Evolutionary conservation across 53 echinoderm and acorn worm species (phyloP), one percentile per base, ranked within the genome.

Genomic region (Hippasteria phrygiana): DNA sequence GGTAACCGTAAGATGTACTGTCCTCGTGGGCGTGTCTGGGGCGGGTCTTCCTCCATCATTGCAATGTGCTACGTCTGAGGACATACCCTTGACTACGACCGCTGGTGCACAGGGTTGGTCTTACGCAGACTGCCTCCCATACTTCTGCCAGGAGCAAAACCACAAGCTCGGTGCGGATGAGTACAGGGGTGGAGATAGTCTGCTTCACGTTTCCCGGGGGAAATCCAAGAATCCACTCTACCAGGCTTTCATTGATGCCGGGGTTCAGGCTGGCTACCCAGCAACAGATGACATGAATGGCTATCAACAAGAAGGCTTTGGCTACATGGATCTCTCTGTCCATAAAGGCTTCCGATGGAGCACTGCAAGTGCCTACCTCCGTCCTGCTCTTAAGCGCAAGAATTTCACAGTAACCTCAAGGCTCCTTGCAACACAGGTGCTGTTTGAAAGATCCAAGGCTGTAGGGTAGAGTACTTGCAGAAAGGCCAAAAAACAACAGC

Each of bases 11-110:
- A 88, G 79, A 95, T 97, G 97, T 97, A 97, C 87, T 94, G 94
- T 79, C 97, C 97, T 18, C 89, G 99, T 14, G 99, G 99, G 17
- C 89, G 88, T 56, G 99, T 98, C 14, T 93, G 94, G 91, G 99
- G 99, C 43, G 99, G 99, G 3, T 98, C 99, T 0, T 98, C 99
- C 8, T 94, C 95, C 29, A 94, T 98, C 40, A 98, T 96, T 62
- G 99, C 95, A 10, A 98, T 98, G 99, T 94, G 94, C 59, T 98
- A 98, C 75, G 96, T 98, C 78, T 80, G 99, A 18, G 95, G 99
- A 0, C 91, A 98, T 87, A 87, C 99, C 1, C 87, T 87, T 51
- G 99, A 98, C 67, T 92, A 93, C 37, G 95, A 98, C 40, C 51
- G 99, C 18, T 98, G 99, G 99, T 2, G 99, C 99, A 2, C 32